These are phyloP conservation scores for Sebastes taczanowskii DNA, from an alignment of 2,797 vertebrate species.

Conservation along the genomic window DNA sequence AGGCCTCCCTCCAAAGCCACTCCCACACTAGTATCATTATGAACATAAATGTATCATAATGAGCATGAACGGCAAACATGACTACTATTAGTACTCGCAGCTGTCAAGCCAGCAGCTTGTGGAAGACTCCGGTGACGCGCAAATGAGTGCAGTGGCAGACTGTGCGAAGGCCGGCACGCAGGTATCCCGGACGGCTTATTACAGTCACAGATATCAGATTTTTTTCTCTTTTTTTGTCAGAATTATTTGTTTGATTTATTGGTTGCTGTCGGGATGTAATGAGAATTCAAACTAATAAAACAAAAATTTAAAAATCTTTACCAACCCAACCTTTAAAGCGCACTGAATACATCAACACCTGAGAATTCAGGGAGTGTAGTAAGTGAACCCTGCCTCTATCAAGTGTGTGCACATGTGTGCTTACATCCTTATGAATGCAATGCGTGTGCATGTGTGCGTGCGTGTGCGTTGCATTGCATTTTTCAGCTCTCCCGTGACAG, in stretches of 20 bases:
- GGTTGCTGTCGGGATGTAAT: background rate
- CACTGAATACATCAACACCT: conserved; percentile 4
- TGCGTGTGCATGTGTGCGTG: background rate
- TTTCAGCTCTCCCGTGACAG: conserved; percentile 60
- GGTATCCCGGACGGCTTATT: no score
- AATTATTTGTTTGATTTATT: background rate
- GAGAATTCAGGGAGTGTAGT: background rate
- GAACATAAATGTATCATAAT: background rate
- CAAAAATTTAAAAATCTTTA: background rate
- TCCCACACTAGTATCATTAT: background rate
- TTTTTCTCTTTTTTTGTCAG: background rate
- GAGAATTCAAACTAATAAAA: background rate
- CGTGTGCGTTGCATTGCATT: conserved; percentile 35
- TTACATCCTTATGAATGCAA: background rate
- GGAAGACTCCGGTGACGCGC: no score
- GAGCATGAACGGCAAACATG: background rate
- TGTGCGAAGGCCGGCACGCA: no score
- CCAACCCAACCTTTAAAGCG: background rate
- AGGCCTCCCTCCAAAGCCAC: background rate
- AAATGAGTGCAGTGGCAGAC: no score
- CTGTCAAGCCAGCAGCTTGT: no score
- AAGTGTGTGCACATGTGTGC: background rate
- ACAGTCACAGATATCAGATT: no score
- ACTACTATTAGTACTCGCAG: background rate
- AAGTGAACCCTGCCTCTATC: background rate